Evolutionary conservation across 2,888 invertebrate species (phyloP).

Genomic region (Lucinisca nassula): DNA sequence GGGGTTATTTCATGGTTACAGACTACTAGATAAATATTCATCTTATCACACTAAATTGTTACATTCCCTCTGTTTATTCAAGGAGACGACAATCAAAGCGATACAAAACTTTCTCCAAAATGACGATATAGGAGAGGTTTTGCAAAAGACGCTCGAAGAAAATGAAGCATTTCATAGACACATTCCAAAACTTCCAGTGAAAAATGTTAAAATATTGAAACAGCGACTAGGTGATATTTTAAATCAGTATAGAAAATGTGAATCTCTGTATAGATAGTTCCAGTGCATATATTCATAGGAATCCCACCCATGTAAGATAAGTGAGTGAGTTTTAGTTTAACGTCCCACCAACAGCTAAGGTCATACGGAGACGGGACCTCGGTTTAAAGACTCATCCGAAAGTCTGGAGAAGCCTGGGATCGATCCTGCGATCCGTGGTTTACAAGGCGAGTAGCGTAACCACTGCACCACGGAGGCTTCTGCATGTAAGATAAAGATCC

Average conservation of each 20-base stretch:
- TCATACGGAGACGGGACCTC: too few species aligned
- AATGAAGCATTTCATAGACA: conserved; percentile 88
- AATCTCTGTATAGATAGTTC: conserved; percentile 23
- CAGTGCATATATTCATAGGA: too few species aligned
- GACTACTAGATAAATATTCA: conserved; percentile 95
- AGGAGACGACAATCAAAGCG: conserved; percentile 91
- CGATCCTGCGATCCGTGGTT: too few species aligned
- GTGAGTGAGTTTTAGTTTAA: too few species aligned
- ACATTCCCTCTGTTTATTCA: conserved; percentile 94
- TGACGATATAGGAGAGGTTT: conserved; percentile 90
- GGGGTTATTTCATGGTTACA: conserved; percentile 94
- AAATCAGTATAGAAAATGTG: conserved; percentile 93
- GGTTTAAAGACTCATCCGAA: too few species aligned
- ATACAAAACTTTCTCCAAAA: conserved; percentile 90
- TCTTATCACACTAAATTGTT: conserved; percentile 93
- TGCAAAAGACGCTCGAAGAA: conserved; percentile 92
- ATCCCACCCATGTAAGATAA: too few species aligned
- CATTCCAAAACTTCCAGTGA: conserved; percentile 93
- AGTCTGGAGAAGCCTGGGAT: too few species aligned
- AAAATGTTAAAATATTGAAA: conserved; percentile 93
- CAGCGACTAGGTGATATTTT: conserved; percentile 93
- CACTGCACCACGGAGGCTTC: too few species aligned
- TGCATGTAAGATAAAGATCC: too few species aligned
- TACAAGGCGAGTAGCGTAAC: too few species aligned
- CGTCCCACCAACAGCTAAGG: too few species aligned